Conservation (phyloP, 2,113 vertebrate species). For the Hassar affinis region DNA sequence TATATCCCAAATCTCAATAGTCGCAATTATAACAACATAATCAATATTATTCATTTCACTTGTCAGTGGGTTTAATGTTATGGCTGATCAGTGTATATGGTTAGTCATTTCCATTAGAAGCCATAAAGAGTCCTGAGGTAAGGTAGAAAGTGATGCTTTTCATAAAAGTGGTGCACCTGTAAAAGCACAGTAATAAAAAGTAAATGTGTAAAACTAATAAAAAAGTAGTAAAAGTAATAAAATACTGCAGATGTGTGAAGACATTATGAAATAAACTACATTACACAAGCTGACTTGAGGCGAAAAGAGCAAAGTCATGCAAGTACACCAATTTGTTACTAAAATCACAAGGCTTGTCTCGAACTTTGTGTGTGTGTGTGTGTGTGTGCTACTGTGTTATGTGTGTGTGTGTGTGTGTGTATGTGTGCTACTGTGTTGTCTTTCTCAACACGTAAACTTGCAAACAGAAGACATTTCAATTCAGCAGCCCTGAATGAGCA, state of each 20-base stretch:
- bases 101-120: not conserved
- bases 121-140: not conserved
- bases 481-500: not conserved
- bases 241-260: not conserved
- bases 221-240: not conserved
- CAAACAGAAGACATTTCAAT: slow-evolving; percentile 13
- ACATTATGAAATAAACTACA: not conserved
- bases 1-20: too few species aligned
- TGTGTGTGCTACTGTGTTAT: not conserved
- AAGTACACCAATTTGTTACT: not conserved
- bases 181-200: not conserved
- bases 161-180: not conserved
- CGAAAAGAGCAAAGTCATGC: not conserved
- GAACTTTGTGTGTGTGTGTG: too few species aligned
- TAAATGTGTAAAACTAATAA: not conserved
- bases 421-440: not conserved
- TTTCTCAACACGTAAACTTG: slow-evolving; percentile 1
- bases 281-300: not conserved
- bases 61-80: too few species aligned
- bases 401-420: too few species aligned
- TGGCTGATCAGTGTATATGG: too few species aligned
- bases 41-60: too few species aligned
- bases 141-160: not conserved
- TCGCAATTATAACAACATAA: too few species aligned
- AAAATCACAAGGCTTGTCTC: not conserved